Base-by-base conservation (phyloP, 2,888 invertebrate species). In the Chrysotoxum bicinctum region DNA sequence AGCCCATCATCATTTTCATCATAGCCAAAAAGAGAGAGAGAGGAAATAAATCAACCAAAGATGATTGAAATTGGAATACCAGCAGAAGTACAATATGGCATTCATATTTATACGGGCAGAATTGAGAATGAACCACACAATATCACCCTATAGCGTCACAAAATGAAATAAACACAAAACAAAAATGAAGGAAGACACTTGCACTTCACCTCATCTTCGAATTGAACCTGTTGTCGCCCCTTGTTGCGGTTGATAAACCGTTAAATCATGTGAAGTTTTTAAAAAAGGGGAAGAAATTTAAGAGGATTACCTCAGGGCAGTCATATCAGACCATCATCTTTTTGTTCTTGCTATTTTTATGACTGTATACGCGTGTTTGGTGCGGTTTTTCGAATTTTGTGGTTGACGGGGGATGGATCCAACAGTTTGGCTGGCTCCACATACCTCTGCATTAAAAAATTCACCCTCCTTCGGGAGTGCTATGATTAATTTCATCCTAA, bases 401-500 rank as follows among this genome's bases (percentile, higher is more conserved):
- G 79, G 84, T 75, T 75, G 84, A 79, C 84, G 79, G 58, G 66
- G 64, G 64, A 79, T 80, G 80, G 83, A 79, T 75, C 21, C 76
- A 52, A 37, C 60, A 62, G 43, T 62, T 52, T 35, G 23, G 32
- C 37, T 69, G 60, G 37, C 16, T 30, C 54, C 21, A 21, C 70
- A 14, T 52, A n/a, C n/a, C 50, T 23, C 3, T 50, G 14, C 21
- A 30, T 35, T 14, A 3, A 21, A 12, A 73, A 37, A 37, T n/a
- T 19, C 40, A 72, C 58, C 68, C 69, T 81, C 35, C 43, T 66
- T 56, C 50, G 60, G 56, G n/a, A 60, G 54, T 76, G 76, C 76
- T 54, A 77, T 85, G 85, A 85, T 85, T 85, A 85, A 85, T 85
- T 77, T 81, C 81, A 85, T 85, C 81, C 81, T 85, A 85, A 85